Base-by-base conservation (phyloP, 2,797 vertebrate genomes). In the Delichon dasypus region DNA sequence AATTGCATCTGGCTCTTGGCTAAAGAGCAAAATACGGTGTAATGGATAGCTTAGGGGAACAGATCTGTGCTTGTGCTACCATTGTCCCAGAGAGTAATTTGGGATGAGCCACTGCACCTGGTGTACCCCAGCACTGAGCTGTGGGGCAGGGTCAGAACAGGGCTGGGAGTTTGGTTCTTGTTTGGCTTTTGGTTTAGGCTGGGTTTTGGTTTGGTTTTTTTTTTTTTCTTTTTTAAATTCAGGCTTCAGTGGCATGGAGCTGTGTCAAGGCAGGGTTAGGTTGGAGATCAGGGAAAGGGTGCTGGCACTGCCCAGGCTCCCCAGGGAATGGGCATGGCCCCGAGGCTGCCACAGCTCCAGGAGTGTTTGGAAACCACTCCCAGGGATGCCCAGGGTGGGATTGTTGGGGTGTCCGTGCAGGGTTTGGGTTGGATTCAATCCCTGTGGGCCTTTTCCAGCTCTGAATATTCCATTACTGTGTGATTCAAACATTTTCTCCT, bases 301-400 rank as follows among this genome's bases (percentile, higher is more conserved):
- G n/a, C 17, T 68, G 10, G 54, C 45, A 23, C 72, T 65, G 79
- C 4, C 10, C 72, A 71, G 45, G 65, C 51, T 51, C 29, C 50
- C 38, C 58, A 71, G 21, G n/a, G 10, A 44, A 25, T 40, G n/a
- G 38, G 0, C 32, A 36, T 1, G 0, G 17, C 15, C n/a, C 44
- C 0, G 0, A 12, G 21, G 66, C 72, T 84, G 51, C 20, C 72
- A 64, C 20, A 89, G 50, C 65, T 58, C 79, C 27, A 45, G 64
- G 32, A 26, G 23, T 0, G 0, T 45, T 50, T 20, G 32, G n/a
- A 11, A 17, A 21, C 0, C 0, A 0, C 34, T 65, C 1, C 1
- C 9, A 62, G 22, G 22, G 68, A 19, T 42, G 20, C 16, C 0
- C 57, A 47, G 6, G 10, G 9, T 23, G 66, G 60, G 30, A 10